Conservation (phyloP, 2,797 vertebrate species). For the Telmatherina bonti region DNA sequence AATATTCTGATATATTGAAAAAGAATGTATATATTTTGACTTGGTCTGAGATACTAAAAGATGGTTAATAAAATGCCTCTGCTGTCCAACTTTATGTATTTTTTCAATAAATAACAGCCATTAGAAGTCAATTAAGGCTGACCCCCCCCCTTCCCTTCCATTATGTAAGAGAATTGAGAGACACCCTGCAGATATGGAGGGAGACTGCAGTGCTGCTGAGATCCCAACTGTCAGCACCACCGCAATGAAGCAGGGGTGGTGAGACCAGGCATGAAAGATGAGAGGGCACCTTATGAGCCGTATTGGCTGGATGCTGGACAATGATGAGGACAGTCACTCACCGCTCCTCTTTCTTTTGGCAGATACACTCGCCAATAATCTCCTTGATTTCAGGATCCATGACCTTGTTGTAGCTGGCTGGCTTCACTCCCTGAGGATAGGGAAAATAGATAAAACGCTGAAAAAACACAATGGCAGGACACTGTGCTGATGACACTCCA, state of each 20-base stretch:
- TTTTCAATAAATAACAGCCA: slow-evolving; percentile 14
- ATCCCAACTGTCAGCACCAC: slow-evolving; percentile 50
- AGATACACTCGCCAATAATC: slow-evolving; percentile 99
- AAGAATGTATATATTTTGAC: slow-evolving; percentile 5
- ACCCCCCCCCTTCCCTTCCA: slow-evolving; percentile 21
- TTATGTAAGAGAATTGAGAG: slow-evolving; percentile 54
- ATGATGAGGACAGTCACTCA: slow-evolving; percentile 77
- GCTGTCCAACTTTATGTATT: slow-evolving; percentile 11
- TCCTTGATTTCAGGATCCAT: slow-evolving; percentile 98
- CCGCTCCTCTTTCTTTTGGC: slow-evolving; percentile 99
- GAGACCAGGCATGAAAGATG: slow-evolving; percentile 37
- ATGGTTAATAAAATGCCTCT: slow-evolving; percentile 22
- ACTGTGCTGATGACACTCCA: slow-evolving; percentile 16
- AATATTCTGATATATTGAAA: neutral
- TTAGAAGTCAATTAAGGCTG: slow-evolving; percentile 28
- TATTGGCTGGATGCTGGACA: slow-evolving; percentile 31
- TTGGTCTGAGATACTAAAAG: slow-evolving; percentile 6
- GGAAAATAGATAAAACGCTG: slow-evolving; percentile 50
- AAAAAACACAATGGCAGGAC: slow-evolving; percentile 20
- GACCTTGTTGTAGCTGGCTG: slow-evolving; percentile 98
- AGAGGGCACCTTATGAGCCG: slow-evolving; percentile 48
- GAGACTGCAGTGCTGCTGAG: slow-evolving; percentile 52
- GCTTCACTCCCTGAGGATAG: slow-evolving; percentile 92
- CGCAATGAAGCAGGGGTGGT: slow-evolving; percentile 32
- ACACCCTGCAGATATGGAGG: slow-evolving; percentile 50